Conservation (phyloP, 2,797 vertebrate genomes). For the Botia kubotai region DNA sequence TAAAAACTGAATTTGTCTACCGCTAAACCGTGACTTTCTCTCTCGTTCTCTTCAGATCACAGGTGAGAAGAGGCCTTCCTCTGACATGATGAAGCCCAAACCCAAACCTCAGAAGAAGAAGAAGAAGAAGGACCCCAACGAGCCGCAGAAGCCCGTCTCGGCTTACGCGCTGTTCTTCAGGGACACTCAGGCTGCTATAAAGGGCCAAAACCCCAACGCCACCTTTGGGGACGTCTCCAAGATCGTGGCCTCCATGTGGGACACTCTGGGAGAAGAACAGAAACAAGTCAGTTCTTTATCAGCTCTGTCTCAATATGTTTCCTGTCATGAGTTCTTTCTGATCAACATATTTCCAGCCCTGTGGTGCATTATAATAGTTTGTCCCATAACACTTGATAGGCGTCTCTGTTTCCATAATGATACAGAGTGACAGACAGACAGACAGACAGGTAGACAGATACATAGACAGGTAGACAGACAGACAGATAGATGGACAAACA, state of each 20-base stretch:
- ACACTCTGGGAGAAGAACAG: conserved; percentile 95
- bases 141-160: conserved; percentile 96
- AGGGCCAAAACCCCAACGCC: conserved; percentile 96
- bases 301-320: too few species aligned
- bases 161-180: conserved; percentile 98
- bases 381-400: too few species aligned
- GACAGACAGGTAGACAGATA: not conserved
- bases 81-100: conserved; percentile 93
- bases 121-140: conserved; percentile 99
- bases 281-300: conserved; percentile 85
- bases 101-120: conserved; percentile 98
- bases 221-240: conserved; percentile 98
- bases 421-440: too few species aligned
- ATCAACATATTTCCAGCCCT: not conserved
- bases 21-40: not conserved
- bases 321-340: not conserved
- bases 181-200: conserved; percentile 97
- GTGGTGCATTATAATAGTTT: too few species aligned
- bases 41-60: conserved; percentile 81
- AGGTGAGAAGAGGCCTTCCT: conserved; percentile 93
- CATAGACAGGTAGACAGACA: not conserved
- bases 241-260: conserved; percentile 99
- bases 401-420: too few species aligned
- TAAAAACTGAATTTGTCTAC: too few species aligned
- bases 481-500: too few species aligned